These are phyloP conservation scores for Cyclophora punctaria DNA, from an alignment of 2,888 invertebrate species.

Conservation along the genomic window DNA sequence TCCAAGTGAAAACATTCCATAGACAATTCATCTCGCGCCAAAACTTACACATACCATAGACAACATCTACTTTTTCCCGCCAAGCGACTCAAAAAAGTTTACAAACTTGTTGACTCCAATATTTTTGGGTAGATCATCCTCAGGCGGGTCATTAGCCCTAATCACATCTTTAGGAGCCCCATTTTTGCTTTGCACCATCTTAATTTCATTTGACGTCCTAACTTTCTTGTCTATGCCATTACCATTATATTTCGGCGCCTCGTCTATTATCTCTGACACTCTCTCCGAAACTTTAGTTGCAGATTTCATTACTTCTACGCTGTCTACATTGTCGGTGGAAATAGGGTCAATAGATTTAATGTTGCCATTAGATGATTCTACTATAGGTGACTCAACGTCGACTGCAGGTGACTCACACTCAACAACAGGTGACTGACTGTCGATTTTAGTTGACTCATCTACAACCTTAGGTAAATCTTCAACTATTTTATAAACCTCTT, in stretches of 20 bases:
- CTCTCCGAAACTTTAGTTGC: slow-evolving; percentile 8
- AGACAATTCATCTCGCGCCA: too few species aligned
- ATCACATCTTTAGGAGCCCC: slow-evolving; percentile 59
- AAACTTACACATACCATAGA: too few species aligned
- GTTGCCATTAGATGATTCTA: not conserved
- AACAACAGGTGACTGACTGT: slow-evolving; percentile 4
- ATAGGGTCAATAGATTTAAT: not conserved
- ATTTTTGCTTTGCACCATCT: slow-evolving; percentile 52
- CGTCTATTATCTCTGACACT: not conserved
- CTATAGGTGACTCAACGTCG: slow-evolving; percentile 1
- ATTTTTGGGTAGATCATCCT: slow-evolving; percentile 65
- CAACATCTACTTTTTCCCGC: slow-evolving; percentile 53
- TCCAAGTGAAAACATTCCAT: too few species aligned
- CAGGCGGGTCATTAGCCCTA: slow-evolving; percentile 63
- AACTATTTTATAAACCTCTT: slow-evolving; percentile 1
- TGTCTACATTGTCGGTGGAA: too few species aligned
- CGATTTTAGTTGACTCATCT: slow-evolving; percentile 1
- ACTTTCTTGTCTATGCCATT: slow-evolving; percentile 29
- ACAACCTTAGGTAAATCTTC: not conserved
- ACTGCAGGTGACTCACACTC: slow-evolving; percentile 7
- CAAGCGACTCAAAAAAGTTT: slow-evolving; percentile 67
- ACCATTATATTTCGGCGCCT: slow-evolving; percentile 26
- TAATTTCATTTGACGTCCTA: slow-evolving; percentile 60
- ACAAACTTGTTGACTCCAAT: slow-evolving; percentile 70
- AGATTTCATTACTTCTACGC: too few species aligned